A percentile compares a stretch with the other conserved stretches of the same genome.
Conservation (phyloP, 2,797 vertebrate species). For the Bovichtus variegatus region DNA sequence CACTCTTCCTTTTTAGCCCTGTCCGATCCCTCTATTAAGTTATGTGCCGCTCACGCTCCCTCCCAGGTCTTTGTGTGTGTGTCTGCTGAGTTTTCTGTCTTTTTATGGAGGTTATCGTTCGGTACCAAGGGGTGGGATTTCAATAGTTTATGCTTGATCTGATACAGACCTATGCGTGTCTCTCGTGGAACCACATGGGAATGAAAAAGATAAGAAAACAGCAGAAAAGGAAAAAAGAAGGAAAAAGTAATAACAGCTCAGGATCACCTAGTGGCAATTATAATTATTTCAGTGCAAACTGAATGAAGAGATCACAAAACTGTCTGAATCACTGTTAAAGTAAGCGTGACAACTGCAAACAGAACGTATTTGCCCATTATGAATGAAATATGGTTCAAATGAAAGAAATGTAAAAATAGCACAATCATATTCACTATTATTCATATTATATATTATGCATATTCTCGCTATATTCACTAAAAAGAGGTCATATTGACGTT, state of each 20-base stretch:
- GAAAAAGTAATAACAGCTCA: background rate
- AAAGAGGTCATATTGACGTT: background rate
- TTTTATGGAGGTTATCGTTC: constrained; percentile 60
- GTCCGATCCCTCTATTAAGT: constrained; percentile 75
- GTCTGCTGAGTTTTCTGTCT: constrained; percentile 59
- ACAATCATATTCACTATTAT: no score
- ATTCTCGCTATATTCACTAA: no score
- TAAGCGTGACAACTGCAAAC: background rate
- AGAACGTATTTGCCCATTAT: background rate
- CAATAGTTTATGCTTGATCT: constrained; percentile 41
- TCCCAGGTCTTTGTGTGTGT: constrained; percentile 67
- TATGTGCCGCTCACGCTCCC: constrained; percentile 57
- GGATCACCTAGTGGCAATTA: background rate
- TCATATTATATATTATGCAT: no score
- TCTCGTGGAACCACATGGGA: background rate
- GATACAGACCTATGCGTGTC: background rate
- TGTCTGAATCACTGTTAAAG: background rate
- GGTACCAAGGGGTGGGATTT: constrained; percentile 26
- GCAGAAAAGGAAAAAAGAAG: background rate
- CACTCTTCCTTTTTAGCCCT: constrained; percentile 73
- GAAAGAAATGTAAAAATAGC: no score
- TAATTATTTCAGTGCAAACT: constrained; percentile 5
- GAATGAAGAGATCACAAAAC: background rate
- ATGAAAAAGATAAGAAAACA: background rate
- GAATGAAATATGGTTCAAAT: background rate